These are phyloP conservation scores for Anolis carolinensis DNA, from an alignment of 2,113 vertebrate genomes.

Conservation along the genomic window DNA sequence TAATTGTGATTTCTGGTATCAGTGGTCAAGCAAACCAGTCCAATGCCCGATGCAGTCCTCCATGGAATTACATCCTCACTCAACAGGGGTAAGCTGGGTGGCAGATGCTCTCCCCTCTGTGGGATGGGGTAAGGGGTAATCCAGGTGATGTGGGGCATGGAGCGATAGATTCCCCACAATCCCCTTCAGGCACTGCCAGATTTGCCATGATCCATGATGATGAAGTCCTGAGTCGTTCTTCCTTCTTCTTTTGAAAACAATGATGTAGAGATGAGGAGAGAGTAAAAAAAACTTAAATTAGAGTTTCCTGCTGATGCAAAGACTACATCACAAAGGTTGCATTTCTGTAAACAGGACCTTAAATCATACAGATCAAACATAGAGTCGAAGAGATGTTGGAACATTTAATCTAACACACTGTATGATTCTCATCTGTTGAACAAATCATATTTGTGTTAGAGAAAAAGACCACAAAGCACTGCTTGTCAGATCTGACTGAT, in stretches of 20 bases:
- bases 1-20: no score
- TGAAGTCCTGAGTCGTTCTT: no score
- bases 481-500: background rate
- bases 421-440: background rate
- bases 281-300: background rate
- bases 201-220: no score
- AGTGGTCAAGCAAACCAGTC: no score
- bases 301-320: background rate
- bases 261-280: background rate
- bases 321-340: background rate
- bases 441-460: background rate
- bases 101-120: no score
- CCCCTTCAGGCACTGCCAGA: no score
- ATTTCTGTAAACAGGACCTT: slow-evolving; percentile 8
- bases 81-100: no score
- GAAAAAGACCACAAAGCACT: background rate
- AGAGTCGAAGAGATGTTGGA: slow-evolving; percentile 8
- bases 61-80: no score
- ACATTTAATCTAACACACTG: background rate
- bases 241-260: background rate
- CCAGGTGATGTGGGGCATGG: no score
- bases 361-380: slow-evolving; percentile 7
- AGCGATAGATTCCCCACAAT: no score
- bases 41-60: no score
- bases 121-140: no score